phyloP scores from a whole-genome alignment of 2,113 vertebrate genomes.

The Lycaon pictus region DNA sequence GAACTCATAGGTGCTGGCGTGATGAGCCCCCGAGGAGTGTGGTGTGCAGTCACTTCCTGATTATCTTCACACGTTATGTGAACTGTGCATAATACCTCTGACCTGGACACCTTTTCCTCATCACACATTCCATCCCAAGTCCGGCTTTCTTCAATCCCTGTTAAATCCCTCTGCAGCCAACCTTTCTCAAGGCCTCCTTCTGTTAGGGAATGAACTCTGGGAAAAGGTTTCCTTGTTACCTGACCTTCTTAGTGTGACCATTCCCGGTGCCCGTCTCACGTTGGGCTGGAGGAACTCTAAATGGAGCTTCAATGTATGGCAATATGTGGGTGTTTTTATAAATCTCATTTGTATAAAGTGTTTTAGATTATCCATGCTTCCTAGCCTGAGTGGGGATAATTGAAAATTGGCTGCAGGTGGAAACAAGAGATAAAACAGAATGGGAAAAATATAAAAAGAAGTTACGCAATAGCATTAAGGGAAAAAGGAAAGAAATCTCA shows the following conservation, averaged over 20 bases:
- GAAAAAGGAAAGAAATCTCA: neutral
- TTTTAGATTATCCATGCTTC: conserved; percentile 7
- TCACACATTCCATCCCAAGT: neutral
- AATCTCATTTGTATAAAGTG: neutral
- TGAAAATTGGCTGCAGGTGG: conserved; percentile 12
- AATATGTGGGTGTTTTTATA: neutral
- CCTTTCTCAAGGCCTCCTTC: neutral
- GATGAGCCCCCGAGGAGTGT: conserved; percentile 41
- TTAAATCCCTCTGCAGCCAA: neutral
- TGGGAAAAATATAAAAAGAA: neutral
- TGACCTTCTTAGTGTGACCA: neutral
- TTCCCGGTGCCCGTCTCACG: neutral
- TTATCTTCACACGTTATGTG: neutral
- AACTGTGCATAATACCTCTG: conserved; percentile 38
- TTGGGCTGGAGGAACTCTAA: neutral
- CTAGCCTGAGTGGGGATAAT: neutral
- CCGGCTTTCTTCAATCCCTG: neutral
- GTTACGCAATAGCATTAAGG: neutral
- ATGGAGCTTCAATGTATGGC: rapidly evolving
- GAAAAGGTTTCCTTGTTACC: neutral
- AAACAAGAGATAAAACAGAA: conserved; percentile 23
- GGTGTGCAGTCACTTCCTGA: neutral
- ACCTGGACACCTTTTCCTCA: conserved; percentile 30
- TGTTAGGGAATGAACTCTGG: neutral
- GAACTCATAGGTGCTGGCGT: conserved; percentile 10